Conservation (phyloP, 2,797 vertebrate genomes). For the Macropus fuliginosus region DNA sequence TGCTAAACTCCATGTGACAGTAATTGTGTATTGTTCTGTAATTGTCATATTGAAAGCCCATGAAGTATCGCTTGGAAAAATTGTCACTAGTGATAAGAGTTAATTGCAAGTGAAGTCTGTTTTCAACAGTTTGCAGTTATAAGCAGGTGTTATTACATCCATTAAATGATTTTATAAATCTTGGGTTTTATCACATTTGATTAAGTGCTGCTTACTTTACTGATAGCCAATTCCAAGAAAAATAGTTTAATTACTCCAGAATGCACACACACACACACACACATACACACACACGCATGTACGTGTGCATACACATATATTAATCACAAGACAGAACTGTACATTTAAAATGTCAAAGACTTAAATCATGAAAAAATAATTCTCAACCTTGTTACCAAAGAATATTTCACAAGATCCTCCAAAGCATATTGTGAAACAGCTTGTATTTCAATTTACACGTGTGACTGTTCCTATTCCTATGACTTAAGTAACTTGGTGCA, state of each 20-base stretch:
- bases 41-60: slow-evolving; percentile 88
- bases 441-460: slow-evolving; percentile 77
- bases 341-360: slow-evolving; percentile 75
- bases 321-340: slow-evolving; percentile 65
- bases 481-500: slow-evolving; percentile 61
- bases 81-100: slow-evolving; percentile 87
- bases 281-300: background rate
- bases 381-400: slow-evolving; percentile 66
- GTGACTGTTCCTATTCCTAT: slow-evolving; percentile 69
- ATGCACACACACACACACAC: slow-evolving; percentile 40
- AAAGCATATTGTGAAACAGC: slow-evolving; percentile 74
- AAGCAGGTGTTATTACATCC: slow-evolving; percentile 85
- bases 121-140: slow-evolving; percentile 84
- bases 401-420: slow-evolving; percentile 72
- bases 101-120: slow-evolving; percentile 88
- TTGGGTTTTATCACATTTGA: slow-evolving; percentile 84
- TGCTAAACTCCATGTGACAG: slow-evolving; percentile 87
- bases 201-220: slow-evolving; percentile 83
- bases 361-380: slow-evolving; percentile 72
- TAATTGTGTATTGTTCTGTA: slow-evolving; percentile 87
- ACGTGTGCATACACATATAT: background rate
- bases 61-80: slow-evolving; percentile 85
- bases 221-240: slow-evolving; percentile 80
- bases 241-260: slow-evolving; percentile 79
- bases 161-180: slow-evolving; percentile 86